Base-by-base conservation (phyloP, 2,113 vertebrate species). In the Microcebus jonahi region DNA sequence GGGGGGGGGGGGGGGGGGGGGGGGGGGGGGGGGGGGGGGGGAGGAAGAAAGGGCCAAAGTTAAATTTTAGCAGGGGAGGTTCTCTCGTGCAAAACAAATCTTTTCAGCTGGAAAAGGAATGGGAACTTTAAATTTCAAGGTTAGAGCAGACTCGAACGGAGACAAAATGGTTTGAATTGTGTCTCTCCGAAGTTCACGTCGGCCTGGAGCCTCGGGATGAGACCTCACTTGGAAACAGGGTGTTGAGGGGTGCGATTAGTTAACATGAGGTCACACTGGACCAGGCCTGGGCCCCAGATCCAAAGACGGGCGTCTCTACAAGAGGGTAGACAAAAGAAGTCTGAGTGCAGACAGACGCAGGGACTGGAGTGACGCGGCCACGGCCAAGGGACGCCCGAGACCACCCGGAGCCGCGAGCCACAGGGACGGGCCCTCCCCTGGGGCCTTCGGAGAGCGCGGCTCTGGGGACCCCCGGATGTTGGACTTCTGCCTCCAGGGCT, bases 301-400 rank as follows among this genome's bases (percentile, higher is more conserved):
- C 57, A 9, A 9, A 1, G 57, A 25, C 10, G 8, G 48, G 50
- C 1, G 68, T 57, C 86, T 29, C 12, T 55, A 1, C 0, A 12
- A 15, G 63, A 11, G 91, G 70, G 45, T 11, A 59, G 80, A 73
- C 80, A 83, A 20, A 53, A 17, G 23, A 17, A 45, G 25, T 3
- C 57, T 6, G 11, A 0, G 53, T 4, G 34, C 17, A n/a, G 55
- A 23, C 6, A 14, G 55, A 12, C 63, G n/a, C 27, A 21, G 18
- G 65, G 82, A 20, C 20, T 5, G 18, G 1, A 8, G 39, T 1
- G 50, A 15, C 0, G 6, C 0, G 0, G 31, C 57, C 15, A n/a
- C 12, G 2, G 59, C 39, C 45, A 3, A 6, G 34, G 42, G 48
- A 18, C 4, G 8, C 21, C 70, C 1, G 29, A 20, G 36, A 14